Percentiles rank a stretch among this genome's conserved stretches.
These are phyloP conservation scores for Triplophysa rosa DNA, from an alignment of 2,113 vertebrate species.

Conservation along the genomic window DNA sequence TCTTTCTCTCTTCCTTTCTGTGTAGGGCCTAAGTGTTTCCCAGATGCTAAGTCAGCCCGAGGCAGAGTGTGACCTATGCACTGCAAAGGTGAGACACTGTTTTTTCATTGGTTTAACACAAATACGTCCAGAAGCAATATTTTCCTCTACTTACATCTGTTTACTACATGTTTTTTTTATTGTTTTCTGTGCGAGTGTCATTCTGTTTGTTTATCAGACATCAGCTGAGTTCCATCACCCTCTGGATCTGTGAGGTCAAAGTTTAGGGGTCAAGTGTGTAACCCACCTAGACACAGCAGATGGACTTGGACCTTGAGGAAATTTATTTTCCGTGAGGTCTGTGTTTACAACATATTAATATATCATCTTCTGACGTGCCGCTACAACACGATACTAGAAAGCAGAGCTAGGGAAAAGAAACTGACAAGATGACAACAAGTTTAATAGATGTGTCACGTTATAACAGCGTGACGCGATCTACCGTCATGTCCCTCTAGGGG, in stretches of 20 bases:
- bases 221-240: slow-evolving; percentile 9
- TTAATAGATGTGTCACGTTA: slow-evolving; percentile 13
- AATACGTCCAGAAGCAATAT: slow-evolving; percentile 77
- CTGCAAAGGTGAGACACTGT: slow-evolving; percentile 73
- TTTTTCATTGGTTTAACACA: slow-evolving; percentile 73
- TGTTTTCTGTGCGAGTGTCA: slow-evolving; percentile 52
- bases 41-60: slow-evolving; percentile 67
- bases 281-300: slow-evolving; percentile 52
- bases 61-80: slow-evolving; percentile 74
- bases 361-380: slow-evolving; percentile 22
- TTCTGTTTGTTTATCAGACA: slow-evolving; percentile 20
- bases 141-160: slow-evolving; percentile 75
- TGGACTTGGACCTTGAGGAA: slow-evolving; percentile 59
- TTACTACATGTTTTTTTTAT: slow-evolving; percentile 64
- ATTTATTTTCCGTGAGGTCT: slow-evolving; percentile 13
- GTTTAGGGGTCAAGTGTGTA: slow-evolving; percentile 57
- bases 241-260: slow-evolving; percentile 35
- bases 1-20: slow-evolving; percentile 52
- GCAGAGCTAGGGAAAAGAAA: slow-evolving; percentile 9
- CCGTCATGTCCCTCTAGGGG: slow-evolving; percentile 10
- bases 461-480: neutral
- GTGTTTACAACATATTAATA: slow-evolving; percentile 12
- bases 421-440: slow-evolving; percentile 16
- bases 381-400: neutral
- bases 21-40: slow-evolving; percentile 35